A percentile compares a stretch with the other conserved stretches of the same genome.
Evolutionary conservation across 2,797 vertebrate genomes (phyloP).

Genomic region (Spondyliosoma cantharus): DNA sequence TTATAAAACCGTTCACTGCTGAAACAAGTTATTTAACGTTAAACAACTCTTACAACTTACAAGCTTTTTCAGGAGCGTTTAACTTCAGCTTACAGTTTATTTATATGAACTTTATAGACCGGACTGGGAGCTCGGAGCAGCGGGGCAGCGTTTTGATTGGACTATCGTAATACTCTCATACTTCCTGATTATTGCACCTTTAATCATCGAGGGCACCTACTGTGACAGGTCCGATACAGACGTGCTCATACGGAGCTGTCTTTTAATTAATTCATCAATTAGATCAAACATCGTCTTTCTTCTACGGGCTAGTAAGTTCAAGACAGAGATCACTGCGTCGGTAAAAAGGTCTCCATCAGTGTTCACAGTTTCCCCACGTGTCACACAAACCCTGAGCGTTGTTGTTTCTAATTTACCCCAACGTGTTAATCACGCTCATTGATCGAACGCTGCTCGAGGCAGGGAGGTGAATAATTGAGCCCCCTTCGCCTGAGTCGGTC

Average conservation of each 20-base stretch:
- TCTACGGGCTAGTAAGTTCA: neutral
- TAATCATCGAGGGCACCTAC: no score
- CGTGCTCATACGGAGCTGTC: no score
- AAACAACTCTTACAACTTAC: no score
- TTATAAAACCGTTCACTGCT: neutral
- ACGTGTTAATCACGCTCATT: constrained; percentile 41
- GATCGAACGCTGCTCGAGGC: constrained; percentile 6
- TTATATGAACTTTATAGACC: no score
- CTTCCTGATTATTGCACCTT: no score
- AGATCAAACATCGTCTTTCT: neutral
- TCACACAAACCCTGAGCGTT: neutral
- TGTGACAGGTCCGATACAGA: no score
- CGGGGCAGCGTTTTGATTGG: no score
- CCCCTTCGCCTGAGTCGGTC: constrained; percentile 10
- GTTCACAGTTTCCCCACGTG: neutral
- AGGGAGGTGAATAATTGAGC: constrained; percentile 14
- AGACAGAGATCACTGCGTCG: neutral
- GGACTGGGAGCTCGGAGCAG: no score
- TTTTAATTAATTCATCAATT: no score
- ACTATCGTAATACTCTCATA: no score
- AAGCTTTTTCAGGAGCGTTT: no score
- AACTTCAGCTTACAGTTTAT: no score
- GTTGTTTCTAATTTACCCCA: neutral
- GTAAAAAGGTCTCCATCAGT: neutral
- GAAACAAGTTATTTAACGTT: neutral